Percentiles rank a stretch among this genome's conserved stretches.
Conservation (phyloP, 2,888 invertebrate species). For the Lottia gigantea region DNA sequence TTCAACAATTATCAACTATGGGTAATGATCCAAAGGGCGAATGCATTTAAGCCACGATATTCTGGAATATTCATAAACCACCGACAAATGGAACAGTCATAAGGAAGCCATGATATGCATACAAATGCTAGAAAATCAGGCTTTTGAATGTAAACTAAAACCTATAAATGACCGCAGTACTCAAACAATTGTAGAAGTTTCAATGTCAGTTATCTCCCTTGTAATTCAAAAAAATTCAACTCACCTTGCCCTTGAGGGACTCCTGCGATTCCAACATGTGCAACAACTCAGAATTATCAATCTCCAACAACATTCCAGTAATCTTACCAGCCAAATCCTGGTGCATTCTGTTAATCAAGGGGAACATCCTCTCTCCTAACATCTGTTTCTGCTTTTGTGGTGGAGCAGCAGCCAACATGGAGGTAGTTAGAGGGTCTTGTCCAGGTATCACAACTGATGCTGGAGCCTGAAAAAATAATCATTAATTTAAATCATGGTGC, state of each 20-base stretch:
- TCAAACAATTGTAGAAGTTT: too few relatives aligned
- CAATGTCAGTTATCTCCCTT: too few relatives aligned
- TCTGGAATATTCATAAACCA: too few relatives aligned
- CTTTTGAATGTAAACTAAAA: too few relatives aligned
- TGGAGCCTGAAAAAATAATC: conserved; percentile 68
- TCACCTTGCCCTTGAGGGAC: conserved; percentile 89
- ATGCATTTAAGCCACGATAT: too few relatives aligned
- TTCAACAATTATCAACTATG: too few relatives aligned
- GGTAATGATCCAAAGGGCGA: too few relatives aligned
- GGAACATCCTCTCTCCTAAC: conserved; percentile 98
- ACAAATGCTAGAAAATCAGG: too few relatives aligned
- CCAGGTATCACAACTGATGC: conserved; percentile 83
- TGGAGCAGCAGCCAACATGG: conserved; percentile 94
- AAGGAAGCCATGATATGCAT: too few relatives aligned
- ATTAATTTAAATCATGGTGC: too few relatives aligned
- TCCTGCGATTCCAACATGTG: conserved; percentile 98
- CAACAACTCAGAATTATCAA: conserved; percentile 96
- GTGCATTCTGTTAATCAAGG: conserved; percentile 89
- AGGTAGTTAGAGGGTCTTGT: conserved; percentile 96
- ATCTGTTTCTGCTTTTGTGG: conserved; percentile 99
- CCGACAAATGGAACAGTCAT: too few relatives aligned
- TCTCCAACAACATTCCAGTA: conserved; percentile 98
- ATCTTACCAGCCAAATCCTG: conserved; percentile 95
- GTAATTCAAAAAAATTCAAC: background rate
- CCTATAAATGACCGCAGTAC: too few relatives aligned